phyloP scores from a whole-genome alignment of 2,797 vertebrate species.

The Sebastes matsubarae region DNA sequence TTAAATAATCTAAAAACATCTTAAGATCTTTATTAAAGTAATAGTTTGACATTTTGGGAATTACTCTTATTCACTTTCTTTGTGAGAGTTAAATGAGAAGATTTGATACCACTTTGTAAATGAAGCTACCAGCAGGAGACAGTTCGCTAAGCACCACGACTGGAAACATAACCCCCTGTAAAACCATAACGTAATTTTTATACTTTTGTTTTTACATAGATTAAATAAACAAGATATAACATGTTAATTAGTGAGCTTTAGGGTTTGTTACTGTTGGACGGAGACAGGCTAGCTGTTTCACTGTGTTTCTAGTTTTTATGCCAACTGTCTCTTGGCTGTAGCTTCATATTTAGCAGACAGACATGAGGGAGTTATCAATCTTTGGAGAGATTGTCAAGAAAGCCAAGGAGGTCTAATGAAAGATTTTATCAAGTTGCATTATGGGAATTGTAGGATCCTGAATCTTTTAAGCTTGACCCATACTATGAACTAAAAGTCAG shows the following conservation, averaged over 20 bases:
- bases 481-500: background rate
- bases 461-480: background rate
- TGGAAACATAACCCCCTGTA: no score
- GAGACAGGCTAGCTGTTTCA: no score
- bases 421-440: background rate
- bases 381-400: background rate
- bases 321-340: no score
- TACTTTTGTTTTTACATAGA: no score
- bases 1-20: background rate
- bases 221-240: no score
- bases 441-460: background rate
- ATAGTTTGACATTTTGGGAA: background rate
- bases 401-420: background rate
- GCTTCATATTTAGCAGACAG: no score
- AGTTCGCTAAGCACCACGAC: rapidly evolving
- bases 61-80: background rate
- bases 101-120: no score
- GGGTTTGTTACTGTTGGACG: no score
- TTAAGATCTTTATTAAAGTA: background rate
- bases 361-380: background rate
- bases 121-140: no score
- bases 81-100: background rate
- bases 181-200: no score
- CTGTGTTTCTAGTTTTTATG: no score
- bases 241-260: no score